These are phyloP conservation scores for Euzophera pinguis DNA, from an alignment of 2,888 invertebrate genomes.

Conservation along the genomic window DNA sequence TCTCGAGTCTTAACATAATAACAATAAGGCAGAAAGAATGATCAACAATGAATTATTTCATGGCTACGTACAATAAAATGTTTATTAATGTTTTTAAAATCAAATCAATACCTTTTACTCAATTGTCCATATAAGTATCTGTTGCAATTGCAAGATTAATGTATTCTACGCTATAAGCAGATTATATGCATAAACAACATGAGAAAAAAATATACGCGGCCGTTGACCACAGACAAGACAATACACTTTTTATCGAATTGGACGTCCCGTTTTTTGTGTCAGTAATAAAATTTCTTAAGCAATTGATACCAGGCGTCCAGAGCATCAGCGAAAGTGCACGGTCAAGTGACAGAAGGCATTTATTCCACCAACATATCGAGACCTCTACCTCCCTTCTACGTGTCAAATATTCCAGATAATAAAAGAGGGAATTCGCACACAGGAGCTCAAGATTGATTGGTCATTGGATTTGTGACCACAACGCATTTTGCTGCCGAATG, in stretches of 20 bases:
- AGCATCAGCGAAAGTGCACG: slow-evolving; percentile 52
- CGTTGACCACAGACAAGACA: slow-evolving; percentile 20
- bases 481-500: slow-evolving; percentile 5
- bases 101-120: too few species aligned
- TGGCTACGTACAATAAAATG: too few species aligned
- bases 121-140: too few species aligned
- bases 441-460: slow-evolving; percentile 43
- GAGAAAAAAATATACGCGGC: not conserved
- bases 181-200: not conserved
- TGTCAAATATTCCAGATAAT: not conserved
- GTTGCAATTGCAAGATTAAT: too few species aligned
- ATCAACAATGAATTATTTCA: too few species aligned
- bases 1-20: too few species aligned
- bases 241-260: slow-evolving; percentile 39
- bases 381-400: slow-evolving; percentile 6
- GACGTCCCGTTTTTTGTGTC: slow-evolving; percentile 46
- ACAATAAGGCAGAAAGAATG: too few species aligned
- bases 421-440: not conserved
- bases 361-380: slow-evolving; percentile 27
- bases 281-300: slow-evolving; percentile 64
- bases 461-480: slow-evolving; percentile 22
- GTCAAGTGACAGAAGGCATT: slow-evolving; percentile 44
- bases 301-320: slow-evolving; percentile 67
- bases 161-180: too few species aligned
- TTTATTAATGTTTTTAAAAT: too few species aligned